Evolutionary conservation across 2,888 invertebrate genomes (phyloP).

Genomic region (Cephus sareptanus): DNA sequence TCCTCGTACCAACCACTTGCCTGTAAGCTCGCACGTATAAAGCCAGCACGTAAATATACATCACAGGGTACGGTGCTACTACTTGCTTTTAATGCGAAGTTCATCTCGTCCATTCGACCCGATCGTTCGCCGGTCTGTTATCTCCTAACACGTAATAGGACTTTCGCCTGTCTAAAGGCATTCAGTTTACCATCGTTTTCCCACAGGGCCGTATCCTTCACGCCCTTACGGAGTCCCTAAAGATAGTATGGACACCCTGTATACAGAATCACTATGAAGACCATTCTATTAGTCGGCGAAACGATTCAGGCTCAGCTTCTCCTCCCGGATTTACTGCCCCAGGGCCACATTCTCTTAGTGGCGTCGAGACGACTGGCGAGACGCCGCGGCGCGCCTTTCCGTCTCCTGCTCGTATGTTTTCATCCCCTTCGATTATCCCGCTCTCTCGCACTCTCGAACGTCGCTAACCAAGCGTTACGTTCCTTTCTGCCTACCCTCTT

Average conservation of each 20-base stretch:
- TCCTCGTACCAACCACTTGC: background rate
- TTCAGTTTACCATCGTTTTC: background rate
- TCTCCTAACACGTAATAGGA: background rate
- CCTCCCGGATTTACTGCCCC: slow-evolving; percentile 6
- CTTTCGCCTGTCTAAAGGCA: background rate
- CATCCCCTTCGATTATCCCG: background rate
- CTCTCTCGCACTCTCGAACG: background rate
- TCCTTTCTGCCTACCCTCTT: background rate
- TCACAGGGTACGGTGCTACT: background rate
- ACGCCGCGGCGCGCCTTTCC: slow-evolving; percentile 15
- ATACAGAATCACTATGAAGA: background rate
- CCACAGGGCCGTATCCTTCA: background rate
- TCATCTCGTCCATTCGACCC: background rate
- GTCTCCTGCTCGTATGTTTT: slow-evolving; percentile 2
- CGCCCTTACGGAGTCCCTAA: background rate
- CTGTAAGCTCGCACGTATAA: background rate
- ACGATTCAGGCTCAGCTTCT: background rate
- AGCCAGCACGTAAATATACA: background rate
- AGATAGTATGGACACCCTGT: background rate
- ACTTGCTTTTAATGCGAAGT: background rate
- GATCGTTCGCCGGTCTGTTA: background rate
- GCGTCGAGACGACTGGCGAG: slow-evolving; percentile 21
- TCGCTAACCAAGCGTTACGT: background rate
- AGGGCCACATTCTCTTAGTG: slow-evolving; percentile 18
- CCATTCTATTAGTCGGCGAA: background rate